Base-by-base conservation (phyloP, 2,113 vertebrate genomes). In the Labeo catla region DNA sequence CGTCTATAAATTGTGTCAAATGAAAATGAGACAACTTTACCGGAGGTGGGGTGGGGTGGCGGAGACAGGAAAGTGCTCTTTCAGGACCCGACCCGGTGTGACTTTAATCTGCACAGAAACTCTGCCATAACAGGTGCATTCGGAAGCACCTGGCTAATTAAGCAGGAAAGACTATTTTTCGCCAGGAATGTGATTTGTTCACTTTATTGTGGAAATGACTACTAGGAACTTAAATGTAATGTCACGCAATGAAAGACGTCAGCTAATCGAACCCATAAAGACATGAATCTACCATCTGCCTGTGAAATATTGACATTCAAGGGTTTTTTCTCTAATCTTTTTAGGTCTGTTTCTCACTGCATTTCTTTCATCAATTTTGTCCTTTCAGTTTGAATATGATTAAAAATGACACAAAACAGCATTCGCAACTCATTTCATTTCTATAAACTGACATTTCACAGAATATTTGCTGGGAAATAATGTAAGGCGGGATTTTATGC, bases 21-120 rank as follows among this genome's bases (percentile, higher is more conserved):
- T 66, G 50, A 82, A 87, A 87, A 87, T 72, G 82, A 89, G 86
- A 82, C 88, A 85, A 89, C 68, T 85, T 89, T 86, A 86, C 81
- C 73, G 57, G 76, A 66, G 65, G 23, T 39, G 39, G 5, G 39
- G 39, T 39, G 79, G 66, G 34, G 50, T 28, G 28, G 28, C 28
- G 28, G 28, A 28, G 28, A 78, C 76, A 73, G 68, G 84, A 80
- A 74, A 73, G 80, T 79, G 68, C 52, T 84, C 79, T 80, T 78
- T 23, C 66, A 49, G 87, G 84, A 47, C 68, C 52, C 28, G 28
- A 34, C 36, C 23, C 7, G 66, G 80, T 57, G 70, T 77, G 72
- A 77, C 66, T 49, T 84, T 72, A 77, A 50, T 87, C 79, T 68
- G 83, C 83, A 80, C 61, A 36, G 77, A 66, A 61, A 74, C 70